These are phyloP conservation scores for Loris lydekkerianus DNA, from an alignment of 2,797 vertebrate genomes.

Conservation along the genomic window DNA sequence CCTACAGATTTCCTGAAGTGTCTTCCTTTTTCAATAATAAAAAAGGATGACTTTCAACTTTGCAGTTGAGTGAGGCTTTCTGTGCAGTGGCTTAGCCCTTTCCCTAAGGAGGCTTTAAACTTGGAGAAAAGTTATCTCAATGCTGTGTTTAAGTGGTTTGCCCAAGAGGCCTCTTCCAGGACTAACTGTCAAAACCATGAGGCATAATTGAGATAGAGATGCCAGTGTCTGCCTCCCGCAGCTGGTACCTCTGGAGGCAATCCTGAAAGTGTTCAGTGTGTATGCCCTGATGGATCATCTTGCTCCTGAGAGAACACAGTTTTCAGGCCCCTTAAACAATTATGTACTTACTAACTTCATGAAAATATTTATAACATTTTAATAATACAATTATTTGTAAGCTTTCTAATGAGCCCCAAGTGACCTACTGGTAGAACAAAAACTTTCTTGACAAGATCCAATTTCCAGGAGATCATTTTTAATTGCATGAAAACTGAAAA, in stretches of 20 bases:
- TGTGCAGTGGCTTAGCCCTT: neutral
- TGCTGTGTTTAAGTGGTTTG: neutral
- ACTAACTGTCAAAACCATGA: constrained; percentile 9
- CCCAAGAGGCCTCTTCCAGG: neutral
- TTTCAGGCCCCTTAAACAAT: constrained; percentile 37
- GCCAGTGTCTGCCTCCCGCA: neutral
- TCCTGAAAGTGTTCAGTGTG: neutral
- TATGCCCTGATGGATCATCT: neutral
- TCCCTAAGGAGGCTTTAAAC: neutral
- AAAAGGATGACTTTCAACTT: neutral
- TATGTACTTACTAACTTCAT: constrained; percentile 16
- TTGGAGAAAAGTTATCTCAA: constrained; percentile 33
- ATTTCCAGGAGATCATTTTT: constrained; percentile 55
- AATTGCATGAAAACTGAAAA: constrained; percentile 37
- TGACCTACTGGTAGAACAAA: constrained; percentile 22
- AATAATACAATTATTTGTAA: constrained; percentile 46
- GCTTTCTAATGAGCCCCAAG: constrained; percentile 66
- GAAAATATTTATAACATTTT: constrained; percentile 41
- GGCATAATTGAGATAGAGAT: neutral
- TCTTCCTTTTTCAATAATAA: constrained; percentile 13
- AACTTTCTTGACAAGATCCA: constrained; percentile 25
- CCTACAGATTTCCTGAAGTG: neutral
- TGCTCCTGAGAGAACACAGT: constrained; percentile 19
- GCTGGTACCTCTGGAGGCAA: neutral
- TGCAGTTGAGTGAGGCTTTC: neutral